Conservation (phyloP, 2,797 vertebrate genomes). For the Leuciscus waleckii region DNA sequence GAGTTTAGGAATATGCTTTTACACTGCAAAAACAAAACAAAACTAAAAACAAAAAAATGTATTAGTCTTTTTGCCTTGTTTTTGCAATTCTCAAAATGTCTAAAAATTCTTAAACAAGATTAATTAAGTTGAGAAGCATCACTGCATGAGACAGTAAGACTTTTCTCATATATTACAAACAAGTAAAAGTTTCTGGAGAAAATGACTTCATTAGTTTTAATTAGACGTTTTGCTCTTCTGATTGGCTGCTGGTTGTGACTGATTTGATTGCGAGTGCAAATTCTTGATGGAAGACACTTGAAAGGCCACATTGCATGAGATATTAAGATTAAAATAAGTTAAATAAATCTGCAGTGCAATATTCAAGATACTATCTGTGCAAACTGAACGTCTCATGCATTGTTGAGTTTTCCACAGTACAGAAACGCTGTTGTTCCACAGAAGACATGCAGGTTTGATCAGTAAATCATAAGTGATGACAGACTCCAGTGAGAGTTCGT, state of each 20-base stretch:
- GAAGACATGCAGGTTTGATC: neutral
- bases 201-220: neutral
- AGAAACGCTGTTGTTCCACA: neutral
- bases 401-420: neutral
- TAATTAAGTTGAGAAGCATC: neutral
- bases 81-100: neutral
- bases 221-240: neutral
- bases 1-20: neutral
- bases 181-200: too few species aligned
- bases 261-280: neutral
- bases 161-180: neutral
- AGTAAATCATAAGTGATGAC: neutral
- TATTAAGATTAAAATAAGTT: neutral
- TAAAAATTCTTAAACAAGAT: neutral
- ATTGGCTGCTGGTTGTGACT: neutral
- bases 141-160: too few species aligned
- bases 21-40: too few species aligned
- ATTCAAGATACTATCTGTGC: neutral
- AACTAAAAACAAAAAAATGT: too few species aligned
- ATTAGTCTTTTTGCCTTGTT: too few species aligned
- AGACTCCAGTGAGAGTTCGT: neutral
- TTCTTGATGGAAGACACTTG: neutral
- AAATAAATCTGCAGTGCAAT: neutral
- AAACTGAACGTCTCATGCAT: neutral
- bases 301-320: neutral